Evolutionary conservation across 2,797 vertebrate genomes (phyloP).

Genomic region (Fratercula arctica): DNA sequence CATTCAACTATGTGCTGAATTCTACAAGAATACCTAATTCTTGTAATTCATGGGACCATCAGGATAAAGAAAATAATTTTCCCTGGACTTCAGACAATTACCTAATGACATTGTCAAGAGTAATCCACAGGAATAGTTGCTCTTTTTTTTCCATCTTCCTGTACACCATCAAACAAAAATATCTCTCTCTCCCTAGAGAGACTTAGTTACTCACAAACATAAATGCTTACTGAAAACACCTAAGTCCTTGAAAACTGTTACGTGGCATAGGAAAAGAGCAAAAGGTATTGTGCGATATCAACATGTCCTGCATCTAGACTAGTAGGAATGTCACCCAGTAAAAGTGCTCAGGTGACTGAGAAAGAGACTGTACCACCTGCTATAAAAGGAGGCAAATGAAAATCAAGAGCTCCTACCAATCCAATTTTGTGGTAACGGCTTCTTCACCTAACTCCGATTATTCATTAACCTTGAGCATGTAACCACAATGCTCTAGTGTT

Average conservation of each 20-base stretch:
- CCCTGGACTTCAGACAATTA: background rate
- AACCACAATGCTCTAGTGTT: fast-evolving
- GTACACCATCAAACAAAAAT: background rate
- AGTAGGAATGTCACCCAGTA: background rate
- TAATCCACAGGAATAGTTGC: background rate
- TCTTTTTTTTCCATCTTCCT: background rate
- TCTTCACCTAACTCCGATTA: background rate
- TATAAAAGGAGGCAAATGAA: background rate
- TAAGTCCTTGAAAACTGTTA: background rate
- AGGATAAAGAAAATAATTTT: background rate
- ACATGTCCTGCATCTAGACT: background rate
- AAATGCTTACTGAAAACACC: background rate
- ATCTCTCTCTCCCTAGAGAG: background rate
- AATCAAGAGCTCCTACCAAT: background rate
- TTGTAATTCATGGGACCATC: background rate
- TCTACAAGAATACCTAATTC: background rate
- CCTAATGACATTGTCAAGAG: background rate
- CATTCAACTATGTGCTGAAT: background rate
- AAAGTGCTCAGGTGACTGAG: background rate
- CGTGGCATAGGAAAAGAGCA: background rate
- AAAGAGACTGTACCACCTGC: background rate
- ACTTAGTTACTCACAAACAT: background rate
- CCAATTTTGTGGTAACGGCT: background rate
- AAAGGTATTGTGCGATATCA: background rate
- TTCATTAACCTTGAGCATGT: background rate